These are phyloP conservation scores for Brienomyrus brachyistius DNA, from an alignment of 2,113 vertebrate species.

Conservation along the genomic window DNA sequence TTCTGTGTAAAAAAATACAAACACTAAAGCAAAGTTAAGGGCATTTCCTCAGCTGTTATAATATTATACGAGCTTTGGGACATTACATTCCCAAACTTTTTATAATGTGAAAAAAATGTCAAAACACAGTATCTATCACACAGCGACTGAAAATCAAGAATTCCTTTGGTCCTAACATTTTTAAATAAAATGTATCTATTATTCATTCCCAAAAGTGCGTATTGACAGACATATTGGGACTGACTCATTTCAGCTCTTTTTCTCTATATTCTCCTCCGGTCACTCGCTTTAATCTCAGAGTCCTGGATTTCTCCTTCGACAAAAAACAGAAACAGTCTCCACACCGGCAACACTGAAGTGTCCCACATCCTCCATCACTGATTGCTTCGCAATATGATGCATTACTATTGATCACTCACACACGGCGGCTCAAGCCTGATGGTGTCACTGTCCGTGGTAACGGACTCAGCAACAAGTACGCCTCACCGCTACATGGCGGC, in stretches of 20 bases:
- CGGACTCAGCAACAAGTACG: conserved; percentile 11
- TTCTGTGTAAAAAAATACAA: background rate
- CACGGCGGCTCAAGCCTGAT: background rate
- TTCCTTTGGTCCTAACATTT: background rate
- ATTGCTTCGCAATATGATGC: background rate
- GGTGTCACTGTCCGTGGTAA: conserved; percentile 8
- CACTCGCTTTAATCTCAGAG: background rate
- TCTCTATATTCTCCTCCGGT: background rate
- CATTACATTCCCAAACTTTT: background rate
- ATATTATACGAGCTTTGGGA: background rate
- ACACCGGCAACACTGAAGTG: background rate
- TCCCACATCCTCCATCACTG: background rate
- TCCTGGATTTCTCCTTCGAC: background rate
- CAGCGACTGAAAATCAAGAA: background rate
- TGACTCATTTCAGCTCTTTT: background rate
- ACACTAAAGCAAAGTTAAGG: background rate
- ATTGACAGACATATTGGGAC: background rate
- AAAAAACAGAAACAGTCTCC: background rate
- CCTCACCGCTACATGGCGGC: background rate
- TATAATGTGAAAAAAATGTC: background rate
- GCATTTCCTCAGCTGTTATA: background rate
- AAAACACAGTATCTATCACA: background rate
- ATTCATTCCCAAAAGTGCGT: background rate
- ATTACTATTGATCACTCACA: conserved; percentile 14
- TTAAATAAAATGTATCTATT: background rate